Evolutionary conservation across 1,140 invertebrate genomes (phyloP).

Genomic region (Polyergus mexicanus): DNA sequence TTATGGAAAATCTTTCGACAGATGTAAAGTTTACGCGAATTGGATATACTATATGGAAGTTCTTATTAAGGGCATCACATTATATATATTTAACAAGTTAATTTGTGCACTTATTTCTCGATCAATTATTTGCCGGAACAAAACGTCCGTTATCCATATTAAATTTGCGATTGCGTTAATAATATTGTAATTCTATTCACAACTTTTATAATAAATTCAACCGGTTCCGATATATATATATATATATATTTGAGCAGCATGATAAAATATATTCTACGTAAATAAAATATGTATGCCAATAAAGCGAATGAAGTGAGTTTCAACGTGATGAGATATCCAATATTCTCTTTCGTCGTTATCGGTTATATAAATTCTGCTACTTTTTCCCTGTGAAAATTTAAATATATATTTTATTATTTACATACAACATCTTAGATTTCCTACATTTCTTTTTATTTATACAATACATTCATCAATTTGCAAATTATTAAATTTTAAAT

Average conservation of each 20-base stretch:
- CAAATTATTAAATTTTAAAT: not conserved
- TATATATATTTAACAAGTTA: not conserved
- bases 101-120: constrained; percentile 4
- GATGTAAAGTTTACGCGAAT: not conserved
- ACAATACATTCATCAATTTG: not conserved
- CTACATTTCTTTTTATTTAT: not conserved
- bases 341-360: not conserved
- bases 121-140: not conserved
- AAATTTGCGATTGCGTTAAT: not conserved
- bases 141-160: not conserved
- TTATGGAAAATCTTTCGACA: constrained; percentile 15
- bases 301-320: constrained; percentile 38
- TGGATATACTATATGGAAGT: not conserved
- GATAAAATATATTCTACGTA: constrained; percentile 19
- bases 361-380: not conserved
- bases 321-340: constrained; percentile 7
- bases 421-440: not conserved
- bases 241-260: constrained; percentile 17
- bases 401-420: not conserved
- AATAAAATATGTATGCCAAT: constrained; percentile 22
- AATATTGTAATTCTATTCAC: not conserved
- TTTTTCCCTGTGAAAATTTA: not conserved
- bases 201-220: constrained; percentile 12
- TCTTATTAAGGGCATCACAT: not conserved
- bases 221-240: not conserved